Evolutionary conservation across 2,888 invertebrate genomes (phyloP).

Genomic region (Pogonocherus hispidulus): DNA sequence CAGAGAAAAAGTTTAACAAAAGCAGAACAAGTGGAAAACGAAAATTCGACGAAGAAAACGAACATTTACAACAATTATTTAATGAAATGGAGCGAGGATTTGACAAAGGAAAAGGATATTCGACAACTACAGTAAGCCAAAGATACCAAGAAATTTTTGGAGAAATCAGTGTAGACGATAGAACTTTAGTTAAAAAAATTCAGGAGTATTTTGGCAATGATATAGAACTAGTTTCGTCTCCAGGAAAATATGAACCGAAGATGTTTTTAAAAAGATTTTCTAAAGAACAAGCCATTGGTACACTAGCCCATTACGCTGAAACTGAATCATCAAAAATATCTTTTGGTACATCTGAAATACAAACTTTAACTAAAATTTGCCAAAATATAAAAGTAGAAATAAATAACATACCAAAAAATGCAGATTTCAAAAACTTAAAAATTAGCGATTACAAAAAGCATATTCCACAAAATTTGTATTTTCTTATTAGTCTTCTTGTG

Average conservation of each 20-base stretch:
- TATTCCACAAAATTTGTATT: background rate
- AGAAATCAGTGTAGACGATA: constrained; percentile 19
- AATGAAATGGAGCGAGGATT: constrained; percentile 33
- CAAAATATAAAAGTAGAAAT: constrained; percentile 5
- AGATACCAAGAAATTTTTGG: constrained; percentile 29
- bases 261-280: constrained; percentile 24
- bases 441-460: constrained; percentile 8
- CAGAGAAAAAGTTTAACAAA: background rate
- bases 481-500: constrained; percentile 2
- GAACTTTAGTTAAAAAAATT: constrained; percentile 34
- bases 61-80: constrained; percentile 31
- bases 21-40: constrained; percentile 2
- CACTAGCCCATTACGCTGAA: too few species aligned
- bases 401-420: constrained; percentile 1
- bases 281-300: too few species aligned
- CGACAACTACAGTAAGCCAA: constrained; percentile 27
- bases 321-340: background rate
- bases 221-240: constrained; percentile 22
- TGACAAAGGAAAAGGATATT: constrained; percentile 33
- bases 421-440: constrained; percentile 10
- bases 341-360: background rate
- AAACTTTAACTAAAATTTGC: background rate
- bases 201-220: constrained; percentile 14
- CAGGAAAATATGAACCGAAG: constrained; percentile 25
- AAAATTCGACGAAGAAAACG: constrained; percentile 26